A percentile compares a stretch with the other conserved stretches of the same genome.
These are phyloP conservation scores for Microcebus ravelobensis DNA, from an alignment of 2,113 vertebrate genomes.

Conservation along the genomic window DNA sequence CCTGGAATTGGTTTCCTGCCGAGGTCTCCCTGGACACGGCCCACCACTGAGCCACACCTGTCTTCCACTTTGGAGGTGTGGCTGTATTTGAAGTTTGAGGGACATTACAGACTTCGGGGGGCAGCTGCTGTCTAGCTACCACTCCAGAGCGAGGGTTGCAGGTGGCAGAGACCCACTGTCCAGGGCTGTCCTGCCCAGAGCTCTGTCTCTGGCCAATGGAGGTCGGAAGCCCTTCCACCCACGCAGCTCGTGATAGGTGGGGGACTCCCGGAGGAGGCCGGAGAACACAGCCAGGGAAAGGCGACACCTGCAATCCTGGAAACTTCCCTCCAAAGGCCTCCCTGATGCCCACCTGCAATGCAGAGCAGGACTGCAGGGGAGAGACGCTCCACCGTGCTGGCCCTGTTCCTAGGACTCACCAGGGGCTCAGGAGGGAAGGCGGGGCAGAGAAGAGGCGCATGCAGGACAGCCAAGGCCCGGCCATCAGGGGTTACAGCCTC, in stretches of 20 bases:
- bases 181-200: no score
- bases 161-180: neutral
- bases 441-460: neutral
- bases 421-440: neutral
- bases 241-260: no score
- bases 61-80: fast-evolving
- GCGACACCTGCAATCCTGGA: neutral
- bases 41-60: fast-evolving
- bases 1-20: neutral
- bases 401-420: neutral
- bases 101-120: neutral
- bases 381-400: neutral
- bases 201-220: neutral
- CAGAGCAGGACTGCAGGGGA: neutral
- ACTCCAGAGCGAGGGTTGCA: neutral
- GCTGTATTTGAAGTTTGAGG: neutral
- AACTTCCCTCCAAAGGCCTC: fast-evolving
- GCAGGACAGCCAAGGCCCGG: neutral
- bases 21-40: no score
- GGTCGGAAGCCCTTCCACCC: fast-evolving
- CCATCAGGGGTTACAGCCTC: fast-evolving
- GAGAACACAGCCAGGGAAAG: neutral
- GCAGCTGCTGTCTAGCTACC: neutral
- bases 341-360: neutral
- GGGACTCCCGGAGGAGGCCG: no score